These are phyloP conservation scores for Lagodon rhomboides DNA, from an alignment of 2,797 vertebrate genomes.

Conservation along the genomic window DNA sequence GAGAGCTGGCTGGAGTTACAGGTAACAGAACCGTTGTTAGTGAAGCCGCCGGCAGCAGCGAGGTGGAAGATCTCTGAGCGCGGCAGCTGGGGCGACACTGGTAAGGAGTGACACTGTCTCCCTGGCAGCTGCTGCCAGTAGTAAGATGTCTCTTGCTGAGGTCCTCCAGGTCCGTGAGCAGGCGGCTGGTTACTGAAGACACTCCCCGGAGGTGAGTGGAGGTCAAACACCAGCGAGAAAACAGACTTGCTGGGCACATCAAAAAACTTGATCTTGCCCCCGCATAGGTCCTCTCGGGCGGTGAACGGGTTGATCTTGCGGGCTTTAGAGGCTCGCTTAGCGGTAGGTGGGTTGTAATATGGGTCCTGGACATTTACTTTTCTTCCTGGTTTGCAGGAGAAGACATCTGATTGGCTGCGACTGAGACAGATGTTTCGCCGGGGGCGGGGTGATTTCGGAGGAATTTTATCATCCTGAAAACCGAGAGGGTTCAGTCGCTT, in stretches of 20 bases:
- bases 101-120: slow-evolving; percentile 92
- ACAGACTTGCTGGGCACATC: slow-evolving; percentile 97
- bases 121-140: slow-evolving; percentile 84
- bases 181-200: slow-evolving; percentile 74
- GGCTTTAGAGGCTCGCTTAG: slow-evolving; percentile 64
- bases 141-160: slow-evolving; percentile 70
- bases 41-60: slow-evolving; percentile 68
- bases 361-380: slow-evolving; percentile 96
- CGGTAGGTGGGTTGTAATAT: slow-evolving; percentile 88
- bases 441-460: slow-evolving; percentile 94
- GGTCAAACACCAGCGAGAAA: slow-evolving; percentile 96
- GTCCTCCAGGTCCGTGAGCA: slow-evolving; percentile 30
- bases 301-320: slow-evolving; percentile 97
- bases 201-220: slow-evolving; percentile 91
- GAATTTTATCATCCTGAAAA: slow-evolving; percentile 92
- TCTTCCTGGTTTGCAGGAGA: slow-evolving; percentile 90
- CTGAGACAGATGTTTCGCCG: slow-evolving; percentile 95
- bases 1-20: slow-evolving; percentile 61
- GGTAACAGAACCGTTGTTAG: slow-evolving; percentile 55
- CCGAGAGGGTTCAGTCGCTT: slow-evolving; percentile 92
- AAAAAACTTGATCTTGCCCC: slow-evolving; percentile 96
- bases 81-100: slow-evolving; percentile 90
- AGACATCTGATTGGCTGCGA: slow-evolving; percentile 97
- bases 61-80: slow-evolving; percentile 86
- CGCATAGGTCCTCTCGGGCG: slow-evolving; percentile 95